phyloP scores from a whole-genome alignment of 2,113 vertebrate species.

The Equus quagga region DNA sequence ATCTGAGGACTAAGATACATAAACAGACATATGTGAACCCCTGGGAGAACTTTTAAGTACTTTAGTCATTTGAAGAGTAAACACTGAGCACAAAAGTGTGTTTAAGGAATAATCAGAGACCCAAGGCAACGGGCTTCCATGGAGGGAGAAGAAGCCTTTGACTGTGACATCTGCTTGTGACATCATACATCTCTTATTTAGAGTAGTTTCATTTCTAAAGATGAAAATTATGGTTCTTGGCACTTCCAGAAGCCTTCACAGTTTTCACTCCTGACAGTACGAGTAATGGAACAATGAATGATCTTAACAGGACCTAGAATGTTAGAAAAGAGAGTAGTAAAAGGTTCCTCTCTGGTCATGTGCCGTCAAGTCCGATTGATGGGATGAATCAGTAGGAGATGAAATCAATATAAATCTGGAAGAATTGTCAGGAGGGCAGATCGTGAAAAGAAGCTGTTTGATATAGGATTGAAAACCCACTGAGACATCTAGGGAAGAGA shows the following conservation, averaged over 20 bases:
- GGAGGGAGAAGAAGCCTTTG: not conserved
- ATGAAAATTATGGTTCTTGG: not conserved
- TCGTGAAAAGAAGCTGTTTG: not conserved
- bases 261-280: not conserved
- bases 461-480: not conserved
- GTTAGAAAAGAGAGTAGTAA: slow-evolving; percentile 24
- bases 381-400: not conserved
- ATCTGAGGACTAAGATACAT: not conserved
- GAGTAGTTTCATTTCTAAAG: not conserved
- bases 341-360: not conserved
- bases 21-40: not conserved
- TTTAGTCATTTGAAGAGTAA: not conserved
- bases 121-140: not conserved
- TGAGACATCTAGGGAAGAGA: not conserved
- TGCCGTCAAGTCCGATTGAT: not conserved
- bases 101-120: not conserved
- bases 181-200: not conserved
- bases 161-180: not conserved
- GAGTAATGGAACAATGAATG: not conserved
- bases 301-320: not conserved
- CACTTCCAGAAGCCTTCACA: not conserved
- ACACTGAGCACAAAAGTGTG: not conserved
- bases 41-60: not conserved
- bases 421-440: not conserved
- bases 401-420: not conserved